Conservation (phyloP, 2,888 invertebrate genomes). For the Miltochrista miniata region DNA sequence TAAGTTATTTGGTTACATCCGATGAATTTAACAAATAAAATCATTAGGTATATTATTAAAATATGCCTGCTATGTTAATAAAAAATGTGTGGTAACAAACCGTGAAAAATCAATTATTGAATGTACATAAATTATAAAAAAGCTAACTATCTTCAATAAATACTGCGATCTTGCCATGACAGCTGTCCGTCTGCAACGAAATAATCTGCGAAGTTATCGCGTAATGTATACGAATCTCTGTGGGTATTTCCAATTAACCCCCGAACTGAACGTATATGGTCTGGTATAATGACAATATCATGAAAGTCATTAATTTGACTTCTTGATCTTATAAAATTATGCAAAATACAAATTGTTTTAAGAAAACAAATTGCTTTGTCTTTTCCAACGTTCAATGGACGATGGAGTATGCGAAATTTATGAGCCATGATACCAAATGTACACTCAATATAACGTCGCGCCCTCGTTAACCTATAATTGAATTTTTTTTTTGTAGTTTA, state of each 20-base stretch:
- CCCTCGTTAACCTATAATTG: too few relatives aligned
- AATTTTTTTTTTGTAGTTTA: too few relatives aligned
- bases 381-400: slow-evolving; percentile 25
- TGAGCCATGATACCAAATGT: slow-evolving; percentile 12
- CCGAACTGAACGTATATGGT: too few relatives aligned
- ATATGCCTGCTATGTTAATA: slow-evolving; percentile 33
- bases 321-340: slow-evolving; percentile 14
- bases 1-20: too few relatives aligned
- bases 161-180: slow-evolving; percentile 19
- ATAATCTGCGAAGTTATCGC: slow-evolving; percentile 19
- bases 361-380: too few relatives aligned
- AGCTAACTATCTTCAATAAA: slow-evolving; percentile 21
- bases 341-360: too few relatives aligned
- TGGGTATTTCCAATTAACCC: neutral
- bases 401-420: slow-evolving; percentile 28
- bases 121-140: too few relatives aligned
- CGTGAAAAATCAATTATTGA: slow-evolving; percentile 22
- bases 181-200: slow-evolving; percentile 14
- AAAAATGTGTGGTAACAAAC: slow-evolving; percentile 30
- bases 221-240: slow-evolving; percentile 12
- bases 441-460: too few relatives aligned
- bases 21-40: too few relatives aligned
- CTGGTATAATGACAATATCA: slow-evolving; percentile 13
- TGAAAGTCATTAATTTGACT: slow-evolving; percentile 14
- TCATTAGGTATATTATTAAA: slow-evolving; percentile 33